These are phyloP conservation scores for Astyanax mexicanus DNA, from an alignment of 2,797 vertebrate genomes.

Conservation along the genomic window DNA sequence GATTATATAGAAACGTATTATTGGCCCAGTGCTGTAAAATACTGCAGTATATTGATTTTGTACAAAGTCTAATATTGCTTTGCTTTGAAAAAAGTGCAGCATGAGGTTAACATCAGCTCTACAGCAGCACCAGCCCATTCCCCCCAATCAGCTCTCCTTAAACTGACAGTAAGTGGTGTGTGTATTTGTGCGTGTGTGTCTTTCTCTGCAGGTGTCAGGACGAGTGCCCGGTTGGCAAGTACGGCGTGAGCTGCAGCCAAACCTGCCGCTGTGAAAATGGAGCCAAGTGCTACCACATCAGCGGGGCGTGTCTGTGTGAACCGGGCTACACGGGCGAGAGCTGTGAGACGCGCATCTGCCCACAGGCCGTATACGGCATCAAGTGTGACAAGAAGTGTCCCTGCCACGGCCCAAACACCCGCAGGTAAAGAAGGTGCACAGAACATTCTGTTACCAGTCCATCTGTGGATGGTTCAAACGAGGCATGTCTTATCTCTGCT, in stretches of 20 bases:
- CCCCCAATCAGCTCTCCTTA: background rate
- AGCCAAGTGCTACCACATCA: slow-evolving; percentile 89
- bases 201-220: slow-evolving; percentile 89
- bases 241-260: slow-evolving; percentile 83
- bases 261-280: slow-evolving; percentile 87
- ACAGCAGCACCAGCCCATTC: background rate
- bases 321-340: slow-evolving; percentile 86
- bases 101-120: background rate
- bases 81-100: background rate
- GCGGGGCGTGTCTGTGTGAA: slow-evolving; percentile 89
- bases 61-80: background rate
- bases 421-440: slow-evolving; percentile 79
- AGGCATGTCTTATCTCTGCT: too few species aligned
- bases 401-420: slow-evolving; percentile 85
- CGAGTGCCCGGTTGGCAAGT: slow-evolving; percentile 89
- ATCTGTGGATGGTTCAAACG: too few species aligned
- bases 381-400: slow-evolving; percentile 89
- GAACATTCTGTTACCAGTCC: background rate
- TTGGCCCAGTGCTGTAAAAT: background rate
- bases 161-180: background rate
- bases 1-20: background rate
- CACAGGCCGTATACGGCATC: slow-evolving; percentile 85
- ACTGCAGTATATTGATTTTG: background rate
- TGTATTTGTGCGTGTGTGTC: background rate
- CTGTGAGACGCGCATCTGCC: slow-evolving; percentile 89